A percentile compares a stretch with the other conserved stretches of the same genome.
phyloP scores from a whole-genome alignment of 2,113 vertebrate species.

The Cercopithecus mona region DNA sequence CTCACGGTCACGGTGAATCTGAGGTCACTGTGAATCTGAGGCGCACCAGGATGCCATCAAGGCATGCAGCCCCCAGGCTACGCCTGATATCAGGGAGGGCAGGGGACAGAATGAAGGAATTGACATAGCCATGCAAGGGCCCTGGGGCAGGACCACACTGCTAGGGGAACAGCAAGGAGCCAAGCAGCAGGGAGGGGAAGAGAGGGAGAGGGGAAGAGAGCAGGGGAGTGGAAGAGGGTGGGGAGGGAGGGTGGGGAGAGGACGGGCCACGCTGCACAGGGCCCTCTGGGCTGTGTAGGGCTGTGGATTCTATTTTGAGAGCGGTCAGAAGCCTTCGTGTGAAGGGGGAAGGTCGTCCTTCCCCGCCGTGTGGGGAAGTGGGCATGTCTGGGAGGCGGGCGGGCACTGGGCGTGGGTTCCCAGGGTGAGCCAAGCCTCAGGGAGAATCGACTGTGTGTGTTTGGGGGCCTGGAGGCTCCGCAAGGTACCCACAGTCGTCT shows the following conservation, averaged over 20 bases:
- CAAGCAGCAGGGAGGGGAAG: too few species aligned
- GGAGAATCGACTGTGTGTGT: background rate
- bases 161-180: rapidly evolving
- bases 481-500: background rate
- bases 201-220: background rate
- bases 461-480: rapidly evolving
- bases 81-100: background rate
- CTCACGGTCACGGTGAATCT: background rate
- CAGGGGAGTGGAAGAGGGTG: too few species aligned
- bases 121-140: background rate
- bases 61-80: background rate
- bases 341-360: rapidly evolving
- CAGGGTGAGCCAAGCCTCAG: background rate
- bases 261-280: background rate
- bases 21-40: too few species aligned
- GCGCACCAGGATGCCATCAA: rapidly evolving
- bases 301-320: background rate
- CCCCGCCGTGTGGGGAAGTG: too few species aligned
- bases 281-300: rapidly evolving
- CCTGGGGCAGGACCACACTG: rapidly evolving
- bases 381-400: rapidly evolving
- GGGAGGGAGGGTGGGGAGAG: background rate
- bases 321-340: background rate
- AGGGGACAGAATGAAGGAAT: background rate
- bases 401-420: background rate